Percentiles rank a stretch among this genome's conserved stretches.
Conservation (phyloP, 2,797 vertebrate species). For the Betta splendens region DNA sequence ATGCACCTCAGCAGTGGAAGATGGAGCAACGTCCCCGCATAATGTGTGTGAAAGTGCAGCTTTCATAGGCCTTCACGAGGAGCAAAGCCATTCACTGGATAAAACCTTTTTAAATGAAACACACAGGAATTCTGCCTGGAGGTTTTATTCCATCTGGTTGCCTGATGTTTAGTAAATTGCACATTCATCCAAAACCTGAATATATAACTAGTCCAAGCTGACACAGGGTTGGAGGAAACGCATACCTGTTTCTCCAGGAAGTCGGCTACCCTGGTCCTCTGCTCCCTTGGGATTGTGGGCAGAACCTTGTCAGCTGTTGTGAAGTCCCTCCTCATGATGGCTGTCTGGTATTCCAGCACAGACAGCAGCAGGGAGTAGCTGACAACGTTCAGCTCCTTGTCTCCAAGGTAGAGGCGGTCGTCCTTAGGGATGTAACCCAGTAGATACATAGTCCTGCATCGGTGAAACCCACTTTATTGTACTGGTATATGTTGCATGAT, state of each 20-base stretch:
- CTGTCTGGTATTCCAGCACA: constrained; percentile 93
- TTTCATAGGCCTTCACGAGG: constrained; percentile 25
- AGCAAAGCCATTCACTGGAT: constrained; percentile 19
- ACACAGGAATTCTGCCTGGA: constrained; percentile 27
- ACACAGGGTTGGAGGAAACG: neutral
- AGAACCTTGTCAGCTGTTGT: constrained; percentile 92
- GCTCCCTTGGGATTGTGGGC: constrained; percentile 92
- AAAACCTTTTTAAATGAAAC: constrained; percentile 22
- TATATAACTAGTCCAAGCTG: constrained; percentile 10
- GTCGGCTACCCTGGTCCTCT: constrained; percentile 91
- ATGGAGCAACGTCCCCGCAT: neutral
- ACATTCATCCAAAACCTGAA: constrained; percentile 18
- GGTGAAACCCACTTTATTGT: neutral
- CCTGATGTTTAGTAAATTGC: constrained; percentile 51
- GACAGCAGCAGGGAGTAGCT: constrained; percentile 92
- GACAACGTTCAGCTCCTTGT: constrained; percentile 92
- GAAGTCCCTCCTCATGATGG: constrained; percentile 94
- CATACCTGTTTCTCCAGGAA: constrained; percentile 93
- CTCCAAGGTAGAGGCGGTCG: constrained; percentile 91
- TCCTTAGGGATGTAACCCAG: constrained; percentile 95
- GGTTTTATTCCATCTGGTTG: constrained; percentile 49
- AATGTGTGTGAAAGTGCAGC: neutral
- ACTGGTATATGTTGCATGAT: too few species aligned
- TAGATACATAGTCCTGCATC: constrained; percentile 89
- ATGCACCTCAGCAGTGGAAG: too few species aligned